A percentile compares a stretch with the other conserved stretches of the same genome.
Evolutionary conservation across 2,797 vertebrate species (phyloP).

Genomic region (Geotrypetes seraphini): DNA sequence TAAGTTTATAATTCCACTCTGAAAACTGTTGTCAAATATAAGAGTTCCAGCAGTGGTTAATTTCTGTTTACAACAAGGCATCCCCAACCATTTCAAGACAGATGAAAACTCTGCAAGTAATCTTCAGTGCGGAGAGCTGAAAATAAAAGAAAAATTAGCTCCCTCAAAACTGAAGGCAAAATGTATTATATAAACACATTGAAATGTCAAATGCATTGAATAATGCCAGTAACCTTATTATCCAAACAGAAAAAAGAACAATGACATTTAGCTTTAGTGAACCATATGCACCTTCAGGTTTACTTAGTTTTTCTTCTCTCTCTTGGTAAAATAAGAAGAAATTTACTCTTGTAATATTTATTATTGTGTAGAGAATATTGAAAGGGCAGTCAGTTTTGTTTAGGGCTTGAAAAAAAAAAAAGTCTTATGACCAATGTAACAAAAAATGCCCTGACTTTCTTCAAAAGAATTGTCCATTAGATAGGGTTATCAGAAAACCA

Average conservation of each 20-base stretch:
- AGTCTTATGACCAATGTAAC: neutral
- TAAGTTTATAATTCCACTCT: no score
- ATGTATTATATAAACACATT: no score
- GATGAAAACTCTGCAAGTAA: constrained; percentile 1
- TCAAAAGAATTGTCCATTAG: neutral
- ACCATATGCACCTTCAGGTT: neutral
- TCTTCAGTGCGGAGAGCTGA: constrained; percentile 8
- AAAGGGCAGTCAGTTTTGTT: neutral
- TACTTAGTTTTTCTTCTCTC: neutral
- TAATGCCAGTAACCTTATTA: constrained; percentile 8
- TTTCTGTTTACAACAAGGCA: neutral
- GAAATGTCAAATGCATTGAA: constrained; percentile 16
- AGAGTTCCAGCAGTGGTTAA: no score
- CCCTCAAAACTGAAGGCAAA: neutral
- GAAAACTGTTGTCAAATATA: no score
- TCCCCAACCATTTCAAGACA: neutral
- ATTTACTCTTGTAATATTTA: neutral
- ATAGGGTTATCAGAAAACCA: no score
- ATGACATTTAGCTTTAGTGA: neutral
- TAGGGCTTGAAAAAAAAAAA: neutral
- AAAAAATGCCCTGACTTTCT: neutral
- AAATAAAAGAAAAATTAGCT: constrained; percentile 1
- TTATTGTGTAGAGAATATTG: neutral
- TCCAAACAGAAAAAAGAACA: constrained; percentile 10
- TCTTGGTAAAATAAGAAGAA: neutral